phyloP scores from a whole-genome alignment of 2,113 vertebrate species.

The Semnornis frantzii region DNA sequence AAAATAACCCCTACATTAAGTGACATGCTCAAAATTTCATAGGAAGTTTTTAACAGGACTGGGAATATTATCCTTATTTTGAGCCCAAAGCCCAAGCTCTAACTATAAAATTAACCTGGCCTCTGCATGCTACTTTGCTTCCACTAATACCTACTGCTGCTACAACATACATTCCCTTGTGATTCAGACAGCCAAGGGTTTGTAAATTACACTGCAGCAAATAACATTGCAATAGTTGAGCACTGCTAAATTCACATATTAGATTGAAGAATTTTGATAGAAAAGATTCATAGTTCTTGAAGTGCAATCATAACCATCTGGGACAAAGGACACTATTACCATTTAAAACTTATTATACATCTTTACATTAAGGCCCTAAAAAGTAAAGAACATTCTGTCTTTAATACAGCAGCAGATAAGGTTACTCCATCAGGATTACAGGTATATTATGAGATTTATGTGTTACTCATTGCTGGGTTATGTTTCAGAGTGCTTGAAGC shows the following conservation, averaged over 20 bases:
- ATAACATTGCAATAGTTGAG: background rate
- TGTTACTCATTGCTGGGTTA: slow-evolving; percentile 7
- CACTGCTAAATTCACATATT: background rate
- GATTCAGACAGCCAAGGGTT: background rate
- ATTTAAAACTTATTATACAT: background rate
- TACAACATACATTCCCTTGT: background rate
- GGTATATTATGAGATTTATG: slow-evolving; percentile 26
- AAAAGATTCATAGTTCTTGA: background rate
- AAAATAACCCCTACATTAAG: background rate
- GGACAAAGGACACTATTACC: background rate
- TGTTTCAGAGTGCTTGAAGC: slow-evolving; percentile 36
- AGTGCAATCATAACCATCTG: background rate
- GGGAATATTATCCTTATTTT: background rate
- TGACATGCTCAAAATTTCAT: background rate
- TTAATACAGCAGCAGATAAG: slow-evolving; percentile 30
- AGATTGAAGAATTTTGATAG: background rate
- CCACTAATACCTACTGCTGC: background rate
- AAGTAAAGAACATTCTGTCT: background rate
- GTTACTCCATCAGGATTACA: slow-evolving; percentile 14
- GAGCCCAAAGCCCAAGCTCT: background rate
- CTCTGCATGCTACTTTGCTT: background rate
- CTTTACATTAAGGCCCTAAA: background rate
- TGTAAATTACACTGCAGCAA: background rate
- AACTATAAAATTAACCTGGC: background rate
- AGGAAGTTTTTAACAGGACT: background rate